Evolutionary conservation across 2,888 invertebrate genomes (phyloP).

Genomic region (Cyclophora punctaria): DNA sequence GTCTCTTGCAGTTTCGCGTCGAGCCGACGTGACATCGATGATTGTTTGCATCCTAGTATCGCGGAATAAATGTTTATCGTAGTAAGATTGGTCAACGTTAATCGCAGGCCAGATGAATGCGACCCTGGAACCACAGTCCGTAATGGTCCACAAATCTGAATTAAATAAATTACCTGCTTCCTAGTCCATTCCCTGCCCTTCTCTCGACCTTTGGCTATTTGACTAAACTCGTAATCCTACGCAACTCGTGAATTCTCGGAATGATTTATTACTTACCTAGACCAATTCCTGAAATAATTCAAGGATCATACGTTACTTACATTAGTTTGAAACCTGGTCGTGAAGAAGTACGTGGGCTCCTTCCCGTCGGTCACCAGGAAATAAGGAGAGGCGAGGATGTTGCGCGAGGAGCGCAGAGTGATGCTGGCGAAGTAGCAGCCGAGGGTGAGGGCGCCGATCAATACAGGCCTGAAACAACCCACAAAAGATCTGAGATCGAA

Average conservation of each 20-base stretch:
- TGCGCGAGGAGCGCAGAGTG: conserved; percentile 62
- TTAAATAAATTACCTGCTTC: conserved; percentile 33
- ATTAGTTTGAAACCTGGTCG: conserved; percentile 69
- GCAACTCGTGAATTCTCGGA: too few relatives aligned
- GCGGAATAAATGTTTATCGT: background rate
- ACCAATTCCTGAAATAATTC: conserved; percentile 6
- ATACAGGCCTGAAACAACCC: conserved; percentile 34
- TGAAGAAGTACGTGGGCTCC: conserved; percentile 73
- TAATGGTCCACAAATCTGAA: conserved; percentile 31
- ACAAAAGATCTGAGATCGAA: too few relatives aligned
- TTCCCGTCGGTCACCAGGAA: conserved; percentile 75
- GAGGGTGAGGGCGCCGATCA: conserved; percentile 35
- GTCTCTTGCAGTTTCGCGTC: too few relatives aligned
- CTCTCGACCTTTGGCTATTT: conserved; percentile 9
- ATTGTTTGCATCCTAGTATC: too few relatives aligned
- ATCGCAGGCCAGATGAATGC: conserved; percentile 5
- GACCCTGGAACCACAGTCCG: conserved; percentile 21
- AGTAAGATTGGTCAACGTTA: background rate
- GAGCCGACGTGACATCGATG: too few relatives aligned
- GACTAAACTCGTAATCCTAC: background rate
- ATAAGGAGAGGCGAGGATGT: conserved; percentile 74
- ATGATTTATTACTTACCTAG: too few relatives aligned
- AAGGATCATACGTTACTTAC: conserved; percentile 36
- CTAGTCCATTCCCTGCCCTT: conserved; percentile 18
- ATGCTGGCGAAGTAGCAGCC: conserved; percentile 33